A percentile compares a stretch with the other conserved stretches of the same genome.
Evolutionary conservation across 1,140 invertebrate genomes (phyloP).

Genomic region (Lutraria rhynchaena): DNA sequence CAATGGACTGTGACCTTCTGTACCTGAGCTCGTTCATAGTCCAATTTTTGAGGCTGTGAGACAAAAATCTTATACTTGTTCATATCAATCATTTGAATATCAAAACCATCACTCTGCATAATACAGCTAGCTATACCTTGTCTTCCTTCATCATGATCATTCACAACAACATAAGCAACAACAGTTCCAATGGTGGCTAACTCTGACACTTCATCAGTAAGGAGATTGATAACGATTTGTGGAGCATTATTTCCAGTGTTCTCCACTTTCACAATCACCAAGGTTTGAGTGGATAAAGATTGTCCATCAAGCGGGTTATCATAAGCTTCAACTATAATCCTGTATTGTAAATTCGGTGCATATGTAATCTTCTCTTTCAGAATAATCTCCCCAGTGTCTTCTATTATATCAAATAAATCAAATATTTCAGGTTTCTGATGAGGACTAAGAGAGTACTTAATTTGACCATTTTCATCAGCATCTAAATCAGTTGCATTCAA

Average conservation of each 20-base stretch:
- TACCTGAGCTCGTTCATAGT: slow-evolving; percentile 88
- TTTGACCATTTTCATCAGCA: slow-evolving; percentile 29
- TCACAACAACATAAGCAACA: slow-evolving; percentile 73
- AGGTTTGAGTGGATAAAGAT: slow-evolving; percentile 45
- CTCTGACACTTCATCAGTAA: slow-evolving; percentile 60
- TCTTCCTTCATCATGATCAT: slow-evolving; percentile 72
- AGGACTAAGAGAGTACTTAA: slow-evolving; percentile 45
- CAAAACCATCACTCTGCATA: slow-evolving; percentile 63
- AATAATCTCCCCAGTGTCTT: slow-evolving; percentile 46
- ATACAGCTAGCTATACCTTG: slow-evolving; percentile 73
- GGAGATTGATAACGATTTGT: slow-evolving; percentile 41
- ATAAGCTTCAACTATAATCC: slow-evolving; percentile 56
- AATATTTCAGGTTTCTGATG: slow-evolving; percentile 49
- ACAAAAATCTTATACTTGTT: slow-evolving; percentile 72
- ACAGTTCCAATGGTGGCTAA: slow-evolving; percentile 69
- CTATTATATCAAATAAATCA: slow-evolving; percentile 29
- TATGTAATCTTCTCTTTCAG: slow-evolving; percentile 36
- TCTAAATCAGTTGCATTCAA: slow-evolving; percentile 45
- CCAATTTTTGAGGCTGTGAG: slow-evolving; percentile 84
- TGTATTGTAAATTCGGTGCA: slow-evolving; percentile 42
- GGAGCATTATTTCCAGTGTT: slow-evolving; percentile 56
- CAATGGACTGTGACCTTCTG: slow-evolving; percentile 91
- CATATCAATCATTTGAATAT: slow-evolving; percentile 68
- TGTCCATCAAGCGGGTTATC: slow-evolving; percentile 52
- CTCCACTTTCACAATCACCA: slow-evolving; percentile 48